Evolutionary conservation across 2,888 invertebrate species (phyloP).

Genomic region (Thereva nobilitata): DNA sequence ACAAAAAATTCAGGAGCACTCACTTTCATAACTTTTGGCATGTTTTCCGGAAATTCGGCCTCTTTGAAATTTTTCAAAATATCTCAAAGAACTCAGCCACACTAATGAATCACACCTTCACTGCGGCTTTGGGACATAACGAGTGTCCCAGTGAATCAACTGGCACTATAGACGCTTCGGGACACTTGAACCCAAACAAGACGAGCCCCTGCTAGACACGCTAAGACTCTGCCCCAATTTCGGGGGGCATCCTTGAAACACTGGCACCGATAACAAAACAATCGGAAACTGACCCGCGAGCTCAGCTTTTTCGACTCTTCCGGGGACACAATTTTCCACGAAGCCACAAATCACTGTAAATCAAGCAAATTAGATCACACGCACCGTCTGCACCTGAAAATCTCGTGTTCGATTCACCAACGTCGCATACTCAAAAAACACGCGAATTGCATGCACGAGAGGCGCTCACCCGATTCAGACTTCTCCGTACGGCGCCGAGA

Average conservation of each 20-base stretch:
- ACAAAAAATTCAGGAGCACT: not conserved
- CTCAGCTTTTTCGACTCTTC: not conserved
- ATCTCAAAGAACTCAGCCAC: slow-evolving; percentile 16
- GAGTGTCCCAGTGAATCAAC: too few relatives aligned
- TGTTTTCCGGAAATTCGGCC: not conserved
- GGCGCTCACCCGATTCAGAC: slow-evolving; percentile 9
- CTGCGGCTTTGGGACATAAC: too few relatives aligned
- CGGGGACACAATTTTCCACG: not conserved
- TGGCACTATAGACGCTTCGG: too few relatives aligned
- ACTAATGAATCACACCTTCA: too few relatives aligned
- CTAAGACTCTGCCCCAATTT: slow-evolving; percentile 13
- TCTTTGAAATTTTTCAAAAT: slow-evolving; percentile 4
- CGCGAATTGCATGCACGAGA: too few relatives aligned
- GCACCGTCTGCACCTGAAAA: slow-evolving; percentile 13
- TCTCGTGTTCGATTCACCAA: not conserved
- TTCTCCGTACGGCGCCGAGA: slow-evolving; percentile 23
- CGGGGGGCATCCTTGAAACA: slow-evolving; percentile 19
- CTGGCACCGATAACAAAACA: not conserved
- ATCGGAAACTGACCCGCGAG: not conserved
- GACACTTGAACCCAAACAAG: too few relatives aligned
- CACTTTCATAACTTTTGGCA: slow-evolving; percentile 18
- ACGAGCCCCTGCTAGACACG: too few relatives aligned
- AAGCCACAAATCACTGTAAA: slow-evolving; percentile 14
- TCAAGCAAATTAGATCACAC: not conserved
- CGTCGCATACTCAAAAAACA: too few relatives aligned